phyloP scores from a whole-genome alignment of 2,888 invertebrate genomes.

The Pediacus dermestoides region DNA sequence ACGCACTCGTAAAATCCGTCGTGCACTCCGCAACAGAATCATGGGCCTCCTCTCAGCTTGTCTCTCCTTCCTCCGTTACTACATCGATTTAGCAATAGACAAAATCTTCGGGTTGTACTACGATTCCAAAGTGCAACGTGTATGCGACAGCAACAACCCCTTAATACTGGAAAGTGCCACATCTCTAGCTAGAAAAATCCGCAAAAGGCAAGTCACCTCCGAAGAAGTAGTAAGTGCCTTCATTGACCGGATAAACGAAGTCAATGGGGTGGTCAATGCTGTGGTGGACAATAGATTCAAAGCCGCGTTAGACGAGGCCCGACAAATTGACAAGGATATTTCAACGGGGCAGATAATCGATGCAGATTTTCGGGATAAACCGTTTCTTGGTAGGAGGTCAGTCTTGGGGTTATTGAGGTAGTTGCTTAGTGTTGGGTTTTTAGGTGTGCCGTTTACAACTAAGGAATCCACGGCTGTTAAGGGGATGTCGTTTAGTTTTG shows the following conservation, averaged over 20 bases:
- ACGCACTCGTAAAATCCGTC: too few relatives aligned
- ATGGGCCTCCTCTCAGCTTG: too few relatives aligned
- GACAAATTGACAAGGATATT: slow-evolving; percentile 66
- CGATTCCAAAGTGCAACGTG: slow-evolving; percentile 39
- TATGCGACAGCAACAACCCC: slow-evolving; percentile 45
- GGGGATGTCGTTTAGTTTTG: slow-evolving; percentile 71
- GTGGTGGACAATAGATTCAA: slow-evolving; percentile 78
- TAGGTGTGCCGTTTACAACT: slow-evolving; percentile 86
- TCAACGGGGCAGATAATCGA: slow-evolving; percentile 56
- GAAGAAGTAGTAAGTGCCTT: slow-evolving; percentile 69
- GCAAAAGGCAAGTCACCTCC: slow-evolving; percentile 59
- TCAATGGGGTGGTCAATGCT: slow-evolving; percentile 75
- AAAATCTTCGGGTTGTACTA: slow-evolving; percentile 47
- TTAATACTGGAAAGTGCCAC: slow-evolving; percentile 63
- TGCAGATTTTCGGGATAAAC: slow-evolving; percentile 64
- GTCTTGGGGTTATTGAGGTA: not conserved
- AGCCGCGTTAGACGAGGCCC: slow-evolving; percentile 75
- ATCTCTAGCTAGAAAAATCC: slow-evolving; percentile 64
- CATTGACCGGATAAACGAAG: slow-evolving; percentile 71
- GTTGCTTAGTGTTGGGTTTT: too few relatives aligned
- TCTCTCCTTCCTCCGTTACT: slow-evolving; percentile 51
- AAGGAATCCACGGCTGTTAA: slow-evolving; percentile 83
- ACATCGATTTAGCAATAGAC: slow-evolving; percentile 51
- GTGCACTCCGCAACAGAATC: too few relatives aligned
- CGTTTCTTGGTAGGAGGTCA: slow-evolving; percentile 63